phyloP scores from a whole-genome alignment of 2,888 invertebrate species.

The Hirtodrosophila duncani region DNA sequence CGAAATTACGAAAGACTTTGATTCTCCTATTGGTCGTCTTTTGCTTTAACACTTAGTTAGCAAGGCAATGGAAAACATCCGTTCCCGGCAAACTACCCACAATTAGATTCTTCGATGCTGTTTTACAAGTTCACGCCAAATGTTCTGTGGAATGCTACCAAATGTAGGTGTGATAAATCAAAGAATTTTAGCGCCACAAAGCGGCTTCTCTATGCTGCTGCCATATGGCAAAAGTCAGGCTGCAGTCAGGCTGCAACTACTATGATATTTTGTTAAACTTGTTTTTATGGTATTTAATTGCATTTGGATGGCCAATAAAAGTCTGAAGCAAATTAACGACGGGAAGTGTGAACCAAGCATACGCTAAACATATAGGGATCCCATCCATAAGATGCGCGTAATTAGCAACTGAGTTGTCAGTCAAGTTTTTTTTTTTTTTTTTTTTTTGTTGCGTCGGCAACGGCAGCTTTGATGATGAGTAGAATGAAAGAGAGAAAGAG shows the following conservation, averaged over 20 bases:
- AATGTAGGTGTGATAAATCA: conserved; percentile 54
- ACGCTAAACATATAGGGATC: conserved; percentile 46
- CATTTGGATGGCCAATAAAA: conserved; percentile 67
- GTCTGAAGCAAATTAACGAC: conserved; percentile 56
- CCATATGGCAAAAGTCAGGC: neutral
- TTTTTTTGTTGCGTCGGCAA: too few relatives aligned
- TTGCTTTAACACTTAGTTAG: neutral
- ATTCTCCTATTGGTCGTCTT: too few relatives aligned
- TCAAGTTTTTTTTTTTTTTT: conserved; percentile 7
- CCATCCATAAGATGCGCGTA: too few relatives aligned
- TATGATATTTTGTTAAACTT: conserved; percentile 16
- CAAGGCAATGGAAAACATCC: too few relatives aligned
- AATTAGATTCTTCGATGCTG: conserved; percentile 1
- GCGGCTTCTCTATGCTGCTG: too few relatives aligned
- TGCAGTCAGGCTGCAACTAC: conserved; percentile 16
- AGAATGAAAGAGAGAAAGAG: neutral
- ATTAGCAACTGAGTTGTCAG: conserved; percentile 52
- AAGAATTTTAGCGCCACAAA: conserved; percentile 59
- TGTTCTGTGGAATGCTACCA: conserved; percentile 27
- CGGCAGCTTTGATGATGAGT: conserved; percentile 44
- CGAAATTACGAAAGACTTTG: too few relatives aligned
- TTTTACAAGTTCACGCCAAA: conserved; percentile 54
- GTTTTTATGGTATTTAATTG: conserved; percentile 62
- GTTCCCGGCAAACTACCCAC: neutral
- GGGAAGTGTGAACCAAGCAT: conserved; percentile 54